Evolutionary conservation across 2,888 invertebrate genomes (phyloP).

Genomic region (Agonopterix arenella): DNA sequence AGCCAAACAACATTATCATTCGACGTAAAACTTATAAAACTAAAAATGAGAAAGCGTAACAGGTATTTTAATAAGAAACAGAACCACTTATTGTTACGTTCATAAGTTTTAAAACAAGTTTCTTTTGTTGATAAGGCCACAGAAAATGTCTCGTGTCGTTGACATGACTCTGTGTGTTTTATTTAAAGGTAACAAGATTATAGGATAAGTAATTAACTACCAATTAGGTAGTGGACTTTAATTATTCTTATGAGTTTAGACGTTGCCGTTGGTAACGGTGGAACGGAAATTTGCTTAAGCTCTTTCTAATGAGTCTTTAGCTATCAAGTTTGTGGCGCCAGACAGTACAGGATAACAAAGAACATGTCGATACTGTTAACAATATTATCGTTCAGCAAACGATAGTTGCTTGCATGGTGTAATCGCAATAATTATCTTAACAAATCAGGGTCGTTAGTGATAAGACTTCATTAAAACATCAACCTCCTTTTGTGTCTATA

Average conservation of each 20-base stretch:
- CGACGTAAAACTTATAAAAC: background rate
- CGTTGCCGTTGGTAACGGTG: background rate
- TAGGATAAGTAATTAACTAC: background rate
- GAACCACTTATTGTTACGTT: constrained; percentile 38
- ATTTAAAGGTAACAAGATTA: background rate
- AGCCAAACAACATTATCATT: background rate
- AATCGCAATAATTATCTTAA: constrained; percentile 54
- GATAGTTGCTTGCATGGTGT: constrained; percentile 35
- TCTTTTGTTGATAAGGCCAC: constrained; percentile 64
- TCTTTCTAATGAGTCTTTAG: background rate
- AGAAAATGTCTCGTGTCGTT: constrained; percentile 48
- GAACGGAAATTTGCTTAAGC: too few species aligned
- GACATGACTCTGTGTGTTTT: constrained; percentile 28
- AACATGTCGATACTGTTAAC: constrained; percentile 24
- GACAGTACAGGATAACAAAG: constrained; percentile 30
- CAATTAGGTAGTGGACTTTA: background rate
- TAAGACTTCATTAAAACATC: constrained; percentile 21
- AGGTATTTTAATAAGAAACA: constrained; percentile 48
- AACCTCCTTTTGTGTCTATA: constrained; percentile 5
- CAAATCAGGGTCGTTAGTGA: constrained; percentile 59
- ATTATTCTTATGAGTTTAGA: background rate
- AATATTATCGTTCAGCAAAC: constrained; percentile 35
- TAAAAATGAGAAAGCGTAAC: constrained; percentile 24
- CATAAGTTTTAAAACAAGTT: constrained; percentile 51
- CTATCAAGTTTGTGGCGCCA: constrained; percentile 25